Base-by-base conservation (phyloP, 1,140 invertebrate species). In the Amphibalanus amphitrite region DNA sequence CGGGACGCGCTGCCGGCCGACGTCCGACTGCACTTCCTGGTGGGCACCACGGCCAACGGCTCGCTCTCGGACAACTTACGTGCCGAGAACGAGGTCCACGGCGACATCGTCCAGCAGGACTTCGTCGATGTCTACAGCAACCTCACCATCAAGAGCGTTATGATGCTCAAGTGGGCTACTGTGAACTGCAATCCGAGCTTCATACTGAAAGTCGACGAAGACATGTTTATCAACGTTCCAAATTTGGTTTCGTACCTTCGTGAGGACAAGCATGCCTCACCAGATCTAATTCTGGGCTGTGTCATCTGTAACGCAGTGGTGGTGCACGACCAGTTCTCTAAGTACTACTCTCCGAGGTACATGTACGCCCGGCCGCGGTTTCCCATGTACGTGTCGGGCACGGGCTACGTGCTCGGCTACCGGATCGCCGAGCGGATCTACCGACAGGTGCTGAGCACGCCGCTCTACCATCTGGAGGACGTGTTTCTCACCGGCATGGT, bases 101-200 rank as follows among this genome's bases (percentile, higher is more conserved):
- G 87, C 30, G 93, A 97, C 79, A 87, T 97, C n/a, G 88, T 97
- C 64, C 90, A 95, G 81, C 92, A 93, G 79, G 86, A 86, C 70
- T 96, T 95, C 78, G 77, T 89, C 20, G 94, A 97, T 79, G 88
- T 89, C 0, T 97, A 97, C 79, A 90, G 92, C 78, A 97, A 97
- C 84, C 82, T 97, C 69, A 96, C 93, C 93, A 79, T 95, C 13
- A 97, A 97, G 79, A 90, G 89, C 26, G 85, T 92, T 23, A 88
- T 92, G 85, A 84, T 92, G 79, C 80, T 95, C 67, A 93, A 93
- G 78, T 91, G 90, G 87, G 76, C 15, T 10, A 75, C 77, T 13
- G 70, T 69, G 69, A 15, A 71, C 74, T 67, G 70, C 71, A 28
- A 30, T 28, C 47, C 29, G 23, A 33, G 67, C 30, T 76, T 70